phyloP scores from a whole-genome alignment of 2,797 vertebrate genomes.

The Hydrolagus colliei region DNA sequence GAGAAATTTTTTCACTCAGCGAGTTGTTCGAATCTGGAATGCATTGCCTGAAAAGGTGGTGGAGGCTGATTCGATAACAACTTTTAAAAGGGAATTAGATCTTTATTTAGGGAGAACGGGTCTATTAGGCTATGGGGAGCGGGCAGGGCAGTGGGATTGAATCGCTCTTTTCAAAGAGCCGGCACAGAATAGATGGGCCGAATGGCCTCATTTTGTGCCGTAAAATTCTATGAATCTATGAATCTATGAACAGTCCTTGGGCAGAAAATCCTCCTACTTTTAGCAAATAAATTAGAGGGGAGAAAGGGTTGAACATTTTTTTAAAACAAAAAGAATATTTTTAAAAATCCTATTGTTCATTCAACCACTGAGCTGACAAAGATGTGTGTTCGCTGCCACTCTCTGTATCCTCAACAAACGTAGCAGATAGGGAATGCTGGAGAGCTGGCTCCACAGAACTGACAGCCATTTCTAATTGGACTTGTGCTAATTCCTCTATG shows the following conservation, averaged over 20 bases:
- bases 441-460: neutral
- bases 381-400: neutral
- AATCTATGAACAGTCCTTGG: neutral
- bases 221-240: too few relatives aligned
- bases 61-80: too few relatives aligned
- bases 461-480: neutral
- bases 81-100: too few relatives aligned
- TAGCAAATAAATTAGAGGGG: neutral
- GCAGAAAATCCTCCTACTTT: neutral
- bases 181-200: too few relatives aligned
- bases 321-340: neutral
- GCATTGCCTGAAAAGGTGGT: too few relatives aligned
- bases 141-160: too few relatives aligned
- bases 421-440: neutral
- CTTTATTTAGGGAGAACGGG: too few relatives aligned
- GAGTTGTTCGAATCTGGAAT: too few relatives aligned
- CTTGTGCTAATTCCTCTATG: neutral
- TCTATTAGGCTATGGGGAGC: too few relatives aligned
- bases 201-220: too few relatives aligned
- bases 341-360: neutral
- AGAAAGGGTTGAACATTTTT: neutral
- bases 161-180: too few relatives aligned
- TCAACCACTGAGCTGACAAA: neutral
- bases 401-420: neutral
- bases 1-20: too few relatives aligned